A percentile compares a stretch with the other conserved stretches of the same genome.
Conservation (phyloP, 2,797 vertebrate genomes). For the Meda fulgida region DNA sequence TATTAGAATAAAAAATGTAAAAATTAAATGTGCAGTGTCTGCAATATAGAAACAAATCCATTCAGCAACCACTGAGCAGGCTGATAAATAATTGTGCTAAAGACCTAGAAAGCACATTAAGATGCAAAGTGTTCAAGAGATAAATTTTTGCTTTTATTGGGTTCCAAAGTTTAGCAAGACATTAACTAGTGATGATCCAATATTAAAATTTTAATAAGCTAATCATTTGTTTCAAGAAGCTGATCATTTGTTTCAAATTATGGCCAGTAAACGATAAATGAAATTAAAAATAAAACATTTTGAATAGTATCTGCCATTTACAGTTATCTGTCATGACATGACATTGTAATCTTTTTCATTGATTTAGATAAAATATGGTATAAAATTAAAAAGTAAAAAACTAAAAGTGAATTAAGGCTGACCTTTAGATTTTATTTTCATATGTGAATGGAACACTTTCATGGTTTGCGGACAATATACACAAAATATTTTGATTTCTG, state of each 20-base stretch:
- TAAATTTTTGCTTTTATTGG: not conserved
- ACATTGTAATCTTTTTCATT: not conserved
- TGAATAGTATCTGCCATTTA: not conserved
- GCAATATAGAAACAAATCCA: not conserved
- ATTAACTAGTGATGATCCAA: not conserved
- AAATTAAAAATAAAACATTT: not conserved
- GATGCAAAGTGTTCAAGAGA: not conserved
- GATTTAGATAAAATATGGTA: not conserved
- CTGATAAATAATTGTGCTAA: not conserved
- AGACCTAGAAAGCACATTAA: constrained; percentile 12
- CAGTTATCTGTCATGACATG: not conserved
- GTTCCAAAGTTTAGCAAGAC: not conserved
- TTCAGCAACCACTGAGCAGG: not conserved
- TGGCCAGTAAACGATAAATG: not conserved
- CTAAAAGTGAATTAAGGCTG: not conserved
- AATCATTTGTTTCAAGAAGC: not conserved
- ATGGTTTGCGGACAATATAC: not conserved
- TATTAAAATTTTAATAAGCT: not conserved
- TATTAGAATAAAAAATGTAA: no score
- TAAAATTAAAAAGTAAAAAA: not conserved
- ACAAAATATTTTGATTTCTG: not conserved
- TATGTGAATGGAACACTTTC: not conserved
- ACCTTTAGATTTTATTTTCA: no score
- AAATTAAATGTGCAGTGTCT: constrained; percentile 5
- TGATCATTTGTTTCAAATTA: not conserved